Evolutionary conservation across 30 jellyfish, hydroid and myxozoan genomes (phyloP).

Genomic region (Aurelia sp.): DNA sequence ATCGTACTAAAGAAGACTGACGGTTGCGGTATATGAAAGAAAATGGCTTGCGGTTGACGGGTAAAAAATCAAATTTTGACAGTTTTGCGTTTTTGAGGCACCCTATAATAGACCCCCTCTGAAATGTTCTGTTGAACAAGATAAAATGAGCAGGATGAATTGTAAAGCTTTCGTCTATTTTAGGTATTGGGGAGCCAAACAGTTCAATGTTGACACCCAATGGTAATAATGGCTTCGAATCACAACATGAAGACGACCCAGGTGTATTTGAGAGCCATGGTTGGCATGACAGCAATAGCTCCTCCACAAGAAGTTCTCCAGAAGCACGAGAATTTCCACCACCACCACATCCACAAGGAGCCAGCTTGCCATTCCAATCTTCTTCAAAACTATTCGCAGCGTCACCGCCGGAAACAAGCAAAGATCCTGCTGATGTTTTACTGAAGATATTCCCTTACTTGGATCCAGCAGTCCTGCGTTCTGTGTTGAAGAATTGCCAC

Average conservation of each 20-base stretch:
- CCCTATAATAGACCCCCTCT: too few relatives aligned
- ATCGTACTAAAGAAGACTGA: too few relatives aligned
- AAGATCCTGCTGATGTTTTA: slow-evolving; percentile 71
- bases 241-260: slow-evolving; percentile 25
- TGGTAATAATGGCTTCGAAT: slow-evolving; percentile 15
- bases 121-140: too few relatives aligned
- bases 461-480: slow-evolving; percentile 70
- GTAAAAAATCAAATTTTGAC: too few relatives aligned
- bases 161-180: too few relatives aligned
- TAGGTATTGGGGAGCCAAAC: slow-evolving; percentile 44
- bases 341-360: slow-evolving; percentile 1
- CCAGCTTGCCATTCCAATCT: slow-evolving; percentile 26
- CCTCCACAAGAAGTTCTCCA: slow-evolving; percentile 45
- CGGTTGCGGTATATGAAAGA: too few relatives aligned
- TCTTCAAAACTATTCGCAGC: slow-evolving; percentile 27
- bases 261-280: slow-evolving; percentile 13
- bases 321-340: slow-evolving; percentile 32
- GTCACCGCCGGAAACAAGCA: slow-evolving; percentile 49
- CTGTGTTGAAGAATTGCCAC: slow-evolving; percentile 78
- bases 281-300: slow-evolving; percentile 69
- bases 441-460: slow-evolving; percentile 75
- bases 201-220: slow-evolving; percentile 8
- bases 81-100: too few relatives aligned
- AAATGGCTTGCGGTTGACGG: too few relatives aligned
- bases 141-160: too few relatives aligned